Evolutionary conservation across 2,113 vertebrate species (phyloP).

Genomic region (Protomyctophum bolini): DNA sequence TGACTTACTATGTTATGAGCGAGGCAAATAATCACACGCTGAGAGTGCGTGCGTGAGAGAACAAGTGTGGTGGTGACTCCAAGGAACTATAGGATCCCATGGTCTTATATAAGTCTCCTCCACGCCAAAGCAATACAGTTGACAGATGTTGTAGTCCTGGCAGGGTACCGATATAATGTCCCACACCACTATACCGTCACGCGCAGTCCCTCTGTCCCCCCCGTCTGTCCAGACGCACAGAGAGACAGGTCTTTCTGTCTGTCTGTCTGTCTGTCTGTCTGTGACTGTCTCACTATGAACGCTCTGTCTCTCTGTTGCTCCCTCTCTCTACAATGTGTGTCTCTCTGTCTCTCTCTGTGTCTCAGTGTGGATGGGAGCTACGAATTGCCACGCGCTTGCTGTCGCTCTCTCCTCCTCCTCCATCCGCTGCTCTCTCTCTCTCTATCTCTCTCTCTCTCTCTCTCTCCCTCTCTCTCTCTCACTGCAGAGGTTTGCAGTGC

Average conservation of each 20-base stretch:
- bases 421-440: conserved; percentile 71
- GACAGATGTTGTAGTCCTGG: too few relatives aligned
- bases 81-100: too few relatives aligned
- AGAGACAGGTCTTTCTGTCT: conserved; percentile 26
- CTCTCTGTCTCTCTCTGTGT: conserved; percentile 7
- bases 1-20: too few relatives aligned
- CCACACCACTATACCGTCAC: too few relatives aligned
- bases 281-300: background rate
- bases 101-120: too few relatives aligned
- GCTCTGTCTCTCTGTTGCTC: conserved; percentile 27
- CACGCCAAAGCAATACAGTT: too few relatives aligned
- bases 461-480: conserved; percentile 79
- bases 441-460: conserved; percentile 48
- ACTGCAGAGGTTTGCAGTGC: conserved; percentile 99
- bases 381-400: conserved; percentile 67
- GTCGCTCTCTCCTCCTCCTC: conserved; percentile 63
- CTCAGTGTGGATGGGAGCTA: conserved; percentile 60
- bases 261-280: background rate
- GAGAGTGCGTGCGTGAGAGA: too few relatives aligned
- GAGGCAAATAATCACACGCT: too few relatives aligned
- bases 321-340: conserved; percentile 43
- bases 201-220: conserved; percentile 10
- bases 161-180: too few relatives aligned
- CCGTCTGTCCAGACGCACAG: conserved; percentile 24
- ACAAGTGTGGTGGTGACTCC: too few relatives aligned